Evolutionary conservation across 2,113 vertebrate species (phyloP), one percentile per base, ranked within the genome.

Genomic region (Paedocypris sp.): DNA sequence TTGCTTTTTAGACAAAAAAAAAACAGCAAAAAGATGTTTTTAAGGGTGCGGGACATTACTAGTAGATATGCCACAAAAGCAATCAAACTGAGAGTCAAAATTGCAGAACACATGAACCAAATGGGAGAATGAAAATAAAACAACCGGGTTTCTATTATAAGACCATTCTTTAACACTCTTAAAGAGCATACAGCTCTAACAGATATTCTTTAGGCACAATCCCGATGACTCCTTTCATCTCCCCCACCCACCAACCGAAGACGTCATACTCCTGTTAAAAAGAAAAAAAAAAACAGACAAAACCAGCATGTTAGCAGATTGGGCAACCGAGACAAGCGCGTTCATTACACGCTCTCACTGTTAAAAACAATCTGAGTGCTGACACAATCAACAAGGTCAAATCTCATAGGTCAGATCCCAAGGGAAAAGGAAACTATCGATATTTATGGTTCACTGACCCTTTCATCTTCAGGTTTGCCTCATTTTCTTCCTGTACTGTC

Each of bases 181-280:
- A 96, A 68, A 96, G 79, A 71, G 80, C 85, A 73, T 97, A 97
- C 79, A 97, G 86, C 88, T 94, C 91, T 78, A 88, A 86, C 86
- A 98, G 74, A 86, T 89, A 98, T 74, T 83, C 86, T 88, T 90
- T 97, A 77, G 94, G 94, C 82, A 97, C 92, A 62, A 98, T 91
- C 82, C 94, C 94, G 80, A 98, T 82, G 60, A 77, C 78, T 79
- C 93, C 94, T 53, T 92, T 90, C 86, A 90, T 88, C 84, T 97
- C 92, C 83, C 94, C 94, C 76, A 98, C 85, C 94, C 94, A 98
- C 94, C 94, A 98, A 82, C 94, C 95, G 73, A 85, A 97, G 75
- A 65, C 88, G 86, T 91, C 82, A 80, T 97, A 96, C 74, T 96
- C 95, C 94, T 97, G 85, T 83, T 68, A 80, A 80, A 84, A 79